Evolutionary conservation across 1,140 invertebrate genomes (phyloP).

Genomic region (Acromyrmex charruanus): DNA sequence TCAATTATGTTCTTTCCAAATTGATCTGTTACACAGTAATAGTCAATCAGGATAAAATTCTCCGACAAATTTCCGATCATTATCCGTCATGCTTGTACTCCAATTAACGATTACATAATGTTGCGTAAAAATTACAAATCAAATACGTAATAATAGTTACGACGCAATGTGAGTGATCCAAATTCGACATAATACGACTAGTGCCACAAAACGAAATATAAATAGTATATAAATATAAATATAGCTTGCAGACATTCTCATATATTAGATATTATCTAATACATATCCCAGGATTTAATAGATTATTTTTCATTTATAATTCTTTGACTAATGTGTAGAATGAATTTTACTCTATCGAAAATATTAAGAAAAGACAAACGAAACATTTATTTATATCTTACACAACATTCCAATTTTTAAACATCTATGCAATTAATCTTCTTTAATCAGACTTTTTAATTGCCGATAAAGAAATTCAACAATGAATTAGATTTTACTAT

Average conservation of each 20-base stretch:
- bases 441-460: not conserved
- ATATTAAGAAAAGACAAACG: not conserved
- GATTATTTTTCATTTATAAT: not conserved
- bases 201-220: not conserved
- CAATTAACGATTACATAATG: not conserved
- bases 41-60: not conserved
- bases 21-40: not conserved
- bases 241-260: not conserved
- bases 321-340: not conserved
- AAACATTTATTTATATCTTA: not conserved
- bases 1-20: not conserved
- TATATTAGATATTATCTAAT: not conserved
- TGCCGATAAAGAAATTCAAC: not conserved
- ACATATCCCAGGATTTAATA: not conserved
- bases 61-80: not conserved
- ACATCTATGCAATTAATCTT: not conserved
- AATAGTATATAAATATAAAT: constrained; percentile 22
- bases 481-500: not conserved
- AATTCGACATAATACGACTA: constrained; percentile 8
- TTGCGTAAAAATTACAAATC: constrained; percentile 7
- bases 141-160: not conserved
- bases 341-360: not conserved
- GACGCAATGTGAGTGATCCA: constrained; percentile 18
- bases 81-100: not conserved
- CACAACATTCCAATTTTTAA: not conserved